phyloP scores from a whole-genome alignment of 2,888 invertebrate species.

The Agonopterix alstromeriana region DNA sequence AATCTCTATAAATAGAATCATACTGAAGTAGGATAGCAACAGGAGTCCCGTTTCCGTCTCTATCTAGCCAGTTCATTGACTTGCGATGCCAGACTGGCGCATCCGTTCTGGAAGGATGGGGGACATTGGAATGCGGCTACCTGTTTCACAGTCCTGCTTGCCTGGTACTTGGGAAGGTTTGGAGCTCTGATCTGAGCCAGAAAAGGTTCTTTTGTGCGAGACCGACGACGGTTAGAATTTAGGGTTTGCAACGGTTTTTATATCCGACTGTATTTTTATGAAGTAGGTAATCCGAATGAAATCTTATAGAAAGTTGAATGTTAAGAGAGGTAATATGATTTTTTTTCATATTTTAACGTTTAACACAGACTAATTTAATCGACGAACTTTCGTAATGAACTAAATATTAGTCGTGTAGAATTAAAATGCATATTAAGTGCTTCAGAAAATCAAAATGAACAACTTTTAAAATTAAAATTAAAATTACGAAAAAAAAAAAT shows the following conservation, averaged over 20 bases:
- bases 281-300: too few species aligned
- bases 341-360: too few species aligned
- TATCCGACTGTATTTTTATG: too few species aligned
- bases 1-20: background rate
- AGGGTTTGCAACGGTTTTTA: background rate
- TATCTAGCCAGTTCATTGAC: constrained; percentile 51
- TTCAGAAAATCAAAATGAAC: too few species aligned
- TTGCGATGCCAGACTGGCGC: constrained; percentile 19
- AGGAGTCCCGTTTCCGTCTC: constrained; percentile 56
- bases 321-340: too few species aligned
- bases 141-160: constrained; percentile 31
- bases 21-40: constrained; percentile 26
- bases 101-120: constrained; percentile 39
- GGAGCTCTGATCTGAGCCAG: constrained; percentile 38
- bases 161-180: constrained; percentile 65
- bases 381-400: too few species aligned
- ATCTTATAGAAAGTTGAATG: too few species aligned
- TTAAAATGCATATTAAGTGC: too few species aligned
- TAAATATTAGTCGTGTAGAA: too few species aligned
- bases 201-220: constrained; percentile 5
- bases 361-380: too few species aligned
- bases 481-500: too few species aligned
- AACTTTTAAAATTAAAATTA: too few species aligned
- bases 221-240: background rate
- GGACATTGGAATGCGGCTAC: constrained; percentile 45